Percentiles rank a stretch among this genome's conserved stretches.
Conservation (phyloP, 1,140 invertebrate genomes). For the Aphaenogaster rudis region DNA sequence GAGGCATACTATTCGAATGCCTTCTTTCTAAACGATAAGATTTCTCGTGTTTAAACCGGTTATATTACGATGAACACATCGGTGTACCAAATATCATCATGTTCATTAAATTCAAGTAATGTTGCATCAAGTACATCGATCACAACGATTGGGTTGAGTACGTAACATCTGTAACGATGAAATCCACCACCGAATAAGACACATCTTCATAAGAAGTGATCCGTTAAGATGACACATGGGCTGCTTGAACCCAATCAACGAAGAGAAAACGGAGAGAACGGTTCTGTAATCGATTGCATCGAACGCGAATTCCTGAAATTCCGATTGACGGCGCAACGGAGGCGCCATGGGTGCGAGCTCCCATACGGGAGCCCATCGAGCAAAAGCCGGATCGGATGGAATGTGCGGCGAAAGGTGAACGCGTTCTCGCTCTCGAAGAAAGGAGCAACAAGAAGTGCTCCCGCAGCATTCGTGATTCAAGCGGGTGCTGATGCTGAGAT, state of each 20-base stretch:
- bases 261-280: constrained; percentile 66
- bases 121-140: background rate
- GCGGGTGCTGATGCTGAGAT: constrained; percentile 5
- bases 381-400: constrained; percentile 66
- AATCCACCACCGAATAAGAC: background rate
- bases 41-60: background rate
- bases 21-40: background rate
- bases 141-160: background rate
- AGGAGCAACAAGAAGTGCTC: constrained; percentile 62
- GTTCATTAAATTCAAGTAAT: background rate
- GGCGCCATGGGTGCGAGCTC: constrained; percentile 56
- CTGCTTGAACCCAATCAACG: background rate
- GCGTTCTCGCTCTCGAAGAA: constrained; percentile 72
- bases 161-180: background rate
- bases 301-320: constrained; percentile 72
- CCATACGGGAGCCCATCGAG: constrained; percentile 56
- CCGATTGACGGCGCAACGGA: constrained; percentile 47
- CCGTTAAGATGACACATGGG: background rate
- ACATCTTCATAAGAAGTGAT: background rate
- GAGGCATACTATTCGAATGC: background rate
- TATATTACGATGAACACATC: background rate
- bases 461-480: constrained; percentile 35
- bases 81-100: background rate
- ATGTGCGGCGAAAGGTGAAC: constrained; percentile 78
- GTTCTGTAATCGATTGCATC: constrained; percentile 77